A percentile compares a stretch with the other conserved stretches of the same genome.
Evolutionary conservation across 2,113 vertebrate species (phyloP).

Genomic region (Clupea harengus): DNA sequence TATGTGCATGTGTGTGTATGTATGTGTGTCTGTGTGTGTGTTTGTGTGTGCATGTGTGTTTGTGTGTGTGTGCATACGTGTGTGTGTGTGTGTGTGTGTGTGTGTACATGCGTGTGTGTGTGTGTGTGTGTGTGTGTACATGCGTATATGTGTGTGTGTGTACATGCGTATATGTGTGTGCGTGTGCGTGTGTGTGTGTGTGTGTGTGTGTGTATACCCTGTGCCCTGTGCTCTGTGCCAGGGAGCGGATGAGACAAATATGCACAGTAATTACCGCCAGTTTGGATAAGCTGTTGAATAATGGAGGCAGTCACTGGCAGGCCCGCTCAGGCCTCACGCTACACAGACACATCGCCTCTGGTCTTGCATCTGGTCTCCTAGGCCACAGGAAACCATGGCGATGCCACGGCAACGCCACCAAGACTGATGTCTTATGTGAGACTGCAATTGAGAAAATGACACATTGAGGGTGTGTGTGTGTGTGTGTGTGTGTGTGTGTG

Average conservation of each 20-base stretch:
- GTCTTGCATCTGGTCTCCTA: constrained; percentile 9
- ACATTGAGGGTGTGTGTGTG: too few relatives aligned
- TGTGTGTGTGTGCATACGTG: background rate
- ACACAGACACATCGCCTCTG: background rate
- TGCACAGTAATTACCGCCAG: constrained; percentile 16
- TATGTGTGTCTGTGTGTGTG: too few relatives aligned
- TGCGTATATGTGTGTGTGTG: background rate
- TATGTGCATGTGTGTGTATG: too few relatives aligned
- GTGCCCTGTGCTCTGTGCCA: constrained; percentile 16
- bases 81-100: background rate
- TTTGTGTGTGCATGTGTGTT: too few relatives aligned
- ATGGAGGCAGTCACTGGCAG: constrained; percentile 17
- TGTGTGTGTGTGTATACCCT: background rate
- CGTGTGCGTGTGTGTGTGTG: background rate
- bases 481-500: background rate
- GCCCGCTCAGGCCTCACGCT: background rate
- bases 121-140: background rate
- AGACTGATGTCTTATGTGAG: background rate
- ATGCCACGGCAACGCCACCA: background rate
- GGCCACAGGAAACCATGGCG: constrained; percentile 11
- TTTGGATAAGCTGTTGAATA: constrained; percentile 21
- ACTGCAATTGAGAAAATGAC: background rate
- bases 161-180: background rate
- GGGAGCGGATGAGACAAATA: constrained; percentile 15
- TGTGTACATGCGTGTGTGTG: background rate